Conservation (phyloP, 2,797 vertebrate genomes). For the Microcaecilia unicolor region DNA sequence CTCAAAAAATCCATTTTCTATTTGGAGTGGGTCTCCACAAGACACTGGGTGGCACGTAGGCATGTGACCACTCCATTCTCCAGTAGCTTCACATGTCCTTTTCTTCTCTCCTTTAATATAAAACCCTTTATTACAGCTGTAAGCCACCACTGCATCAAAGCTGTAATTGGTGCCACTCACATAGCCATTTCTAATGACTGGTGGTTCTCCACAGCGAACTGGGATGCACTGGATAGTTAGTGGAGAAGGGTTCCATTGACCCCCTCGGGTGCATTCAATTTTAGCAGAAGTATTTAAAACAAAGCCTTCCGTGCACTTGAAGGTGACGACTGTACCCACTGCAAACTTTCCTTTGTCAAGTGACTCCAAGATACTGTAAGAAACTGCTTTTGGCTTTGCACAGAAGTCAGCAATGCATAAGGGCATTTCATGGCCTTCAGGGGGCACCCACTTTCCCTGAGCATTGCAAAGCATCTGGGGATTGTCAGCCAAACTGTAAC, state of each 20-base stretch:
- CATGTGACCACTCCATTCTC: slow-evolving; percentile 78
- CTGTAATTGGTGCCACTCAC: slow-evolving; percentile 85
- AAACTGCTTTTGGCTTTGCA: slow-evolving; percentile 67
- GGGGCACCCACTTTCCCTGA: slow-evolving; percentile 82
- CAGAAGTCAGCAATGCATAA: slow-evolving; percentile 91
- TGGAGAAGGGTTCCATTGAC: slow-evolving; percentile 80
- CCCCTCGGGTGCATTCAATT: slow-evolving; percentile 80
- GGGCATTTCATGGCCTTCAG: slow-evolving; percentile 63
- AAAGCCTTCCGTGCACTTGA: slow-evolving; percentile 93
- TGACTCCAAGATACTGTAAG: slow-evolving; percentile 84
- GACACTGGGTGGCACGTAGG: slow-evolving; percentile 82
- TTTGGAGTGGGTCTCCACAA: slow-evolving; percentile 63
- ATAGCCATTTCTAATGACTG: slow-evolving; percentile 72
- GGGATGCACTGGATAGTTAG: slow-evolving; percentile 78
- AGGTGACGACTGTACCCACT: slow-evolving; percentile 77
- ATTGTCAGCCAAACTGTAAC: slow-evolving; percentile 83
- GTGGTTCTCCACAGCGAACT: slow-evolving; percentile 81
- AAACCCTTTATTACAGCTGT: slow-evolving; percentile 87
- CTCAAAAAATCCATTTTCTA: slow-evolving; percentile 80
- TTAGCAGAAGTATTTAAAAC: slow-evolving; percentile 80
- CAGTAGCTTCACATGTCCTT: slow-evolving; percentile 82
- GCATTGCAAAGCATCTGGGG: slow-evolving; percentile 82
- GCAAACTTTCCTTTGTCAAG: slow-evolving; percentile 77
- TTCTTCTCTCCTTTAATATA: slow-evolving; percentile 91
- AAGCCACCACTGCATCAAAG: slow-evolving; percentile 89